Evolutionary conservation across 2,797 vertebrate genomes (phyloP).

Genomic region (Syngnathus rostellatus): DNA sequence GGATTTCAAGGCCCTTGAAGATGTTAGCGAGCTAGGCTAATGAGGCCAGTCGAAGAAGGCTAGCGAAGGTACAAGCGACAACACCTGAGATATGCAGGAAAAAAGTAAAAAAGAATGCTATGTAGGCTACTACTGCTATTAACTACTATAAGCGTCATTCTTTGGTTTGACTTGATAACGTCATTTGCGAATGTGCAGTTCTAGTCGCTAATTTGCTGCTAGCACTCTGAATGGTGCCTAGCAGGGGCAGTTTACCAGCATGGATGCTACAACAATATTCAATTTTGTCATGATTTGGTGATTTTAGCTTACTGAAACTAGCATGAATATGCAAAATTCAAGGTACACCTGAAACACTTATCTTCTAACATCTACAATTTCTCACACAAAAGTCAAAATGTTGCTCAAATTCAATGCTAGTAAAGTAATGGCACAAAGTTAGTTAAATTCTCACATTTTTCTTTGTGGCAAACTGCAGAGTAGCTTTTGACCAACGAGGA

Average conservation of each 20-base stretch:
- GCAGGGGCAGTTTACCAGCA: slow-evolving; percentile 1
- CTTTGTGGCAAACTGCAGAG: not conserved
- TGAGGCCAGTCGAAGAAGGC: not conserved
- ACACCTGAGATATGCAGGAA: slow-evolving; percentile 62
- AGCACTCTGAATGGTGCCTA: not conserved
- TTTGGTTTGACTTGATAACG: slow-evolving; percentile 71
- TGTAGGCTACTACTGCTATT: slow-evolving; percentile 20
- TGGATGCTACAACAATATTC: not conserved
- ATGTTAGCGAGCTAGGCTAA: slow-evolving; percentile 12
- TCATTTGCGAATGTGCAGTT: not conserved
- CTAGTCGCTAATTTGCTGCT: not conserved
- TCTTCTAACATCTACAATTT: not conserved
- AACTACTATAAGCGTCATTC: slow-evolving; percentile 40
- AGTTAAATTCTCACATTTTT: not conserved
- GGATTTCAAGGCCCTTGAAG: slow-evolving; percentile 14
- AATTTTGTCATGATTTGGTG: not conserved
- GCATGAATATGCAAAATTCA: not conserved
- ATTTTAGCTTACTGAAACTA: not conserved
- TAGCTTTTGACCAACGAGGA: slow-evolving; percentile 17
- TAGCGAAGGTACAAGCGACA: slow-evolving; percentile 11
- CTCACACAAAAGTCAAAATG: not conserved
- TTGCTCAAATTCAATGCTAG: not conserved
- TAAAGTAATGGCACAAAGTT: not conserved
- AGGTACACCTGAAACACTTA: not conserved
- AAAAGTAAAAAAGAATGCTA: slow-evolving; percentile 25